Conservation (phyloP, 2,113 vertebrate genomes). For the Narcine bancroftii region DNA sequence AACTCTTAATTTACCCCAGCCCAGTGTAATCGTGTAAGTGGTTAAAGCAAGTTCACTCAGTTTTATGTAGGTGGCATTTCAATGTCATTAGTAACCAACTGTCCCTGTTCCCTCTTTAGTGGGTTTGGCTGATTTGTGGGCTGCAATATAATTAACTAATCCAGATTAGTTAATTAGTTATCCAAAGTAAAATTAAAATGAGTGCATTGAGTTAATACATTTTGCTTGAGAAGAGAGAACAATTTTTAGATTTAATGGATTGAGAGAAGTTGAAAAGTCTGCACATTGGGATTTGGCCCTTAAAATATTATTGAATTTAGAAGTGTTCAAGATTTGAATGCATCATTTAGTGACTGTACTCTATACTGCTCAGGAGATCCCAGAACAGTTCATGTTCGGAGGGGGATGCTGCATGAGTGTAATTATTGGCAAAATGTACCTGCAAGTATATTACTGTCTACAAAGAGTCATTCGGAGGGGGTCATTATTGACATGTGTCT, state of each 20-base stretch:
- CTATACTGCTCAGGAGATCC: background rate
- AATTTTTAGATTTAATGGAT: background rate
- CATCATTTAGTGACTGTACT: background rate
- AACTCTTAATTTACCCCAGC: background rate
- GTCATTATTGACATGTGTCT: background rate
- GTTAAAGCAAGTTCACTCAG: background rate
- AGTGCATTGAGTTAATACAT: background rate
- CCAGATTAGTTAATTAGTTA: too few species aligned
- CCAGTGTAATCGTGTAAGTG: background rate
- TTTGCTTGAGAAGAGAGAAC: background rate
- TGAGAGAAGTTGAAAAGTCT: background rate
- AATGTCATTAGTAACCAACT: background rate
- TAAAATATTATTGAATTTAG: background rate
- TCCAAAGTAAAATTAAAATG: background rate
- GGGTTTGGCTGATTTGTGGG: background rate
- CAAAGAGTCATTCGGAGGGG: too few species aligned
- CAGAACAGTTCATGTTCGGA: too few species aligned
- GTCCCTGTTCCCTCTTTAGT: background rate
- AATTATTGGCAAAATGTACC: too few species aligned
- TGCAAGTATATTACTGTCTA: too few species aligned
- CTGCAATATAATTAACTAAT: background rate
- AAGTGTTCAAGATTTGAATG: background rate
- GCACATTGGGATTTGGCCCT: background rate
- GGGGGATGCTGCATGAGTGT: too few species aligned
- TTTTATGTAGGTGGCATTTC: background rate